A percentile compares a stretch with the other conserved stretches of the same genome.
These are phyloP conservation scores for Lacerta viridis DNA, from an alignment of 2,797 vertebrate species.

Conservation along the genomic window DNA sequence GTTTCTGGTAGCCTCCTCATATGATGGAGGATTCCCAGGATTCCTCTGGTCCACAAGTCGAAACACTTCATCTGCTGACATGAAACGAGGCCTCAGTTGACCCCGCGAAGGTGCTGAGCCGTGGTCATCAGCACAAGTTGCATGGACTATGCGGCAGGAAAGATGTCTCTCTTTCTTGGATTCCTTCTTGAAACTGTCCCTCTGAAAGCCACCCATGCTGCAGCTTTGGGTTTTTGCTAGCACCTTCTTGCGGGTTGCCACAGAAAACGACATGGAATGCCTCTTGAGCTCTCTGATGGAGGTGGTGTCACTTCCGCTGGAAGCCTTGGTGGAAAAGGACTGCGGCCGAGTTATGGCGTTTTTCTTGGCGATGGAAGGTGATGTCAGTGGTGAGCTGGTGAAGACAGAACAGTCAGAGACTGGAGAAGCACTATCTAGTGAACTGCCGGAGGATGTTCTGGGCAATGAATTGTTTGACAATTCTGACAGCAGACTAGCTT, in stretches of 20 bases:
- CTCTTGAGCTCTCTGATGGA: constrained; percentile 80
- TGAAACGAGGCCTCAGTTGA: constrained; percentile 72
- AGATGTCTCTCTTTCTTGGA: constrained; percentile 83
- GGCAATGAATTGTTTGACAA: constrained; percentile 53
- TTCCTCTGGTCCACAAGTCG: constrained; percentile 83
- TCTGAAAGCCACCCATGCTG: constrained; percentile 78
- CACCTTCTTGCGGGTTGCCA: constrained; percentile 79
- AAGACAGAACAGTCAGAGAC: constrained; percentile 88
- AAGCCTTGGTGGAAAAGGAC: constrained; percentile 75
- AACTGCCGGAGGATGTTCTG: constrained; percentile 83
- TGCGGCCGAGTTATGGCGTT: constrained; percentile 76
- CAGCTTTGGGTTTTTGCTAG: constrained; percentile 83
- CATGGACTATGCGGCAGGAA: constrained; percentile 70
- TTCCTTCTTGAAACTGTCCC: constrained; percentile 83
- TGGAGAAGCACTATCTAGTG: constrained; percentile 85
- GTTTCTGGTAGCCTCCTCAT: constrained; percentile 85
- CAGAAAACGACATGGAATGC: constrained; percentile 85
- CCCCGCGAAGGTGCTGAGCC: constrained; percentile 12
- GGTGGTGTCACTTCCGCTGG: constrained; percentile 66
- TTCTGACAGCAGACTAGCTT: constrained; percentile 70
- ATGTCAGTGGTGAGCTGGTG: constrained; percentile 85
- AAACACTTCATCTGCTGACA: constrained; percentile 89
- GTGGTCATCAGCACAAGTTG: constrained; percentile 32
- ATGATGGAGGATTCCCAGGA: constrained; percentile 88
- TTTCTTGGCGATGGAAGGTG: constrained; percentile 84